Conservation (phyloP, 2,113 vertebrate species). For the Emydura subglobosa region DNA sequence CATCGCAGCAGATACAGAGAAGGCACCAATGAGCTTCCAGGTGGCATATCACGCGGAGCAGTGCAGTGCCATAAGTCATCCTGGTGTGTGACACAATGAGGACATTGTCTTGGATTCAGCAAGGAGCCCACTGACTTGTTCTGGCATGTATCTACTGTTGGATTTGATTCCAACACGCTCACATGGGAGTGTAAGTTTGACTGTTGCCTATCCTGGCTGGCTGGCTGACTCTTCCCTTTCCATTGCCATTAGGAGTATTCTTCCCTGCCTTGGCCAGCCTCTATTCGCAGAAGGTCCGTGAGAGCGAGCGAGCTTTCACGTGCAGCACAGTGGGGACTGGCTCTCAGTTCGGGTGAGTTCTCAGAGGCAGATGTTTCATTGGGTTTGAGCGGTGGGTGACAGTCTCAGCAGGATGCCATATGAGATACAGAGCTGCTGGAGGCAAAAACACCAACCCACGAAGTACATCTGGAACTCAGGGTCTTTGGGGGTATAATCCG, state of each 20-base stretch:
- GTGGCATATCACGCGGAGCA: fast-evolving
- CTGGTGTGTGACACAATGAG: background rate
- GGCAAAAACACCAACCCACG: conserved; percentile 54
- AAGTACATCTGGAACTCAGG: background rate
- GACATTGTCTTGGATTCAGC: background rate
- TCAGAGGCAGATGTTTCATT: background rate
- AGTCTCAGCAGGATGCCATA: background rate
- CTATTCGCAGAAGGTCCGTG: conserved; percentile 91
- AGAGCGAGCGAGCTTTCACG: conserved; percentile 90
- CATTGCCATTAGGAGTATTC: conserved; percentile 70
- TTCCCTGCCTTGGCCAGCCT: conserved; percentile 83
- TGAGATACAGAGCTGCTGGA: conserved; percentile 38
- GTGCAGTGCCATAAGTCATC: background rate
- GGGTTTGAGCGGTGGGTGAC: background rate
- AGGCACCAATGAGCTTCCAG: background rate
- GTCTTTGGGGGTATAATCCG: background rate
- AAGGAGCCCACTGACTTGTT: background rate
- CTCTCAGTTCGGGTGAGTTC: conserved; percentile 93
- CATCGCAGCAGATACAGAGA: fast-evolving
- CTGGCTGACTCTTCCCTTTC: background rate
- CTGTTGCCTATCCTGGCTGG: background rate
- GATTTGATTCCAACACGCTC: background rate
- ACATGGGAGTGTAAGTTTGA: background rate
- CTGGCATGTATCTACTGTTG: background rate
- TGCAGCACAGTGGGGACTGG: conserved; percentile 94